Percentiles rank a stretch among this genome's conserved stretches.
These are phyloP conservation scores for Macrophya alboannulata DNA, from an alignment of 2,888 invertebrate species.

Conservation along the genomic window DNA sequence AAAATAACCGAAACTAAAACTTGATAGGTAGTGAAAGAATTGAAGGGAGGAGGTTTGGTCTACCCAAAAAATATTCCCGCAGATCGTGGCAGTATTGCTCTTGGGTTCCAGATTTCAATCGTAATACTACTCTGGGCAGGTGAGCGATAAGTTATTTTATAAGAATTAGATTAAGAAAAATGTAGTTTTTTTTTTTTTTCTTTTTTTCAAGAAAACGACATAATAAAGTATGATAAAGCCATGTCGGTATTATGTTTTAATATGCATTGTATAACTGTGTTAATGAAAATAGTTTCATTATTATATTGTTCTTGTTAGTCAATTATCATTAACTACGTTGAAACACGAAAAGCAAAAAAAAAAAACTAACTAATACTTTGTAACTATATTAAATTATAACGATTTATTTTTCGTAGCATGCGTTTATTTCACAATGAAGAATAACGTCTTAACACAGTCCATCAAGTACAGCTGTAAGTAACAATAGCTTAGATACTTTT, in stretches of 20 bases:
- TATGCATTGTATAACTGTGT: no score
- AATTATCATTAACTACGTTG: neutral
- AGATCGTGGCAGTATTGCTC: conserved; percentile 22
- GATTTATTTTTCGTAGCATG: neutral
- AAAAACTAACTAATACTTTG: no score
- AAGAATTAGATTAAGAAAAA: neutral
- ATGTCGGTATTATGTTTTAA: no score
- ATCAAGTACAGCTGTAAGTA: conserved; percentile 36
- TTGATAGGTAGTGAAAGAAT: conserved; percentile 43
- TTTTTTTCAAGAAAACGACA: no score
- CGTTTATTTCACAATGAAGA: conserved; percentile 5
- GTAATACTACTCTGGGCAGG: neutral
- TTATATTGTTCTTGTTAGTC: neutral
- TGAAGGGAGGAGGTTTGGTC: conserved; percentile 19
- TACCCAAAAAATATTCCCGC: conserved; percentile 43
- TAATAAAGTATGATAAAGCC: no score
- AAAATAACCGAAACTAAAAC: neutral
- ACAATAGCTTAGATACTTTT: neutral
- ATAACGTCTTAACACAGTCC: neutral
- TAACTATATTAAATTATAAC: neutral
- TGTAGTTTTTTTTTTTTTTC: neutral
- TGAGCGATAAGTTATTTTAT: neutral
- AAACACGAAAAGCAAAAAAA: no score
- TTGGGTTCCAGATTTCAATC: neutral
- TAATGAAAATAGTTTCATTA: no score